Evolutionary conservation across 2,113 vertebrate species (phyloP).

Genomic region (Callocephalon fimbriatum): DNA sequence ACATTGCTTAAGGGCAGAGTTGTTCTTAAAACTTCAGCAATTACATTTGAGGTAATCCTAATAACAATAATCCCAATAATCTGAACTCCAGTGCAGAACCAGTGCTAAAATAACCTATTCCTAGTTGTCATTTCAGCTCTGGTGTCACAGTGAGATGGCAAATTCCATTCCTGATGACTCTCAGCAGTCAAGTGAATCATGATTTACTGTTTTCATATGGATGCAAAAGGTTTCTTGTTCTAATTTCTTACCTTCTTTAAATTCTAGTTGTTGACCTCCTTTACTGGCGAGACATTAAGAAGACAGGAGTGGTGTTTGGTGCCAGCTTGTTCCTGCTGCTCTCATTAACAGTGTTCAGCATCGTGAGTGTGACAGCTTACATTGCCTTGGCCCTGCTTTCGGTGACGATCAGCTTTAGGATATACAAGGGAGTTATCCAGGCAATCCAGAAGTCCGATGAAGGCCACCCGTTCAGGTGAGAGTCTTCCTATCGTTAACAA

Average conservation of each 20-base stretch:
- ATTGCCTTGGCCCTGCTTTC: conserved; percentile 93
- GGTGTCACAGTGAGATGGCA: rapidly evolving
- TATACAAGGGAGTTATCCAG: conserved; percentile 97
- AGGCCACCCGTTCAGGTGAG: conserved; percentile 97
- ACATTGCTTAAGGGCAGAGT: neutral
- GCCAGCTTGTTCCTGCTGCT: conserved; percentile 93
- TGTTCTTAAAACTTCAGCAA: neutral
- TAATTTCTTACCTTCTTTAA: conserved; percentile 50
- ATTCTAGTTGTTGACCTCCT: conserved; percentile 93
- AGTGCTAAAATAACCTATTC: neutral
- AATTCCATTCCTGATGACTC: neutral
- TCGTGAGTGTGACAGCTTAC: conserved; percentile 94
- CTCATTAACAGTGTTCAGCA: conserved; percentile 94
- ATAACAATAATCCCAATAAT: neutral
- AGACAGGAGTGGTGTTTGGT: conserved; percentile 93
- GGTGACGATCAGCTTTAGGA: conserved; percentile 95
- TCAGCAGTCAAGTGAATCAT: neutral
- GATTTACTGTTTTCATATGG: neutral
- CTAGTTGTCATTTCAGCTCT: neutral
- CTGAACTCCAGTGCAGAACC: neutral
- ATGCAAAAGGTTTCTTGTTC: neutral
- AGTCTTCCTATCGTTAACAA: neutral
- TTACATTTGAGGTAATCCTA: neutral
- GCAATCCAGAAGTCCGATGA: conserved; percentile 97
- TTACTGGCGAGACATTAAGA: conserved; percentile 97